Percentiles rank a stretch among this genome's conserved stretches.
These are phyloP conservation scores for Amphibalanus amphitrite DNA, from an alignment of 1,140 invertebrate species.

Conservation along the genomic window DNA sequence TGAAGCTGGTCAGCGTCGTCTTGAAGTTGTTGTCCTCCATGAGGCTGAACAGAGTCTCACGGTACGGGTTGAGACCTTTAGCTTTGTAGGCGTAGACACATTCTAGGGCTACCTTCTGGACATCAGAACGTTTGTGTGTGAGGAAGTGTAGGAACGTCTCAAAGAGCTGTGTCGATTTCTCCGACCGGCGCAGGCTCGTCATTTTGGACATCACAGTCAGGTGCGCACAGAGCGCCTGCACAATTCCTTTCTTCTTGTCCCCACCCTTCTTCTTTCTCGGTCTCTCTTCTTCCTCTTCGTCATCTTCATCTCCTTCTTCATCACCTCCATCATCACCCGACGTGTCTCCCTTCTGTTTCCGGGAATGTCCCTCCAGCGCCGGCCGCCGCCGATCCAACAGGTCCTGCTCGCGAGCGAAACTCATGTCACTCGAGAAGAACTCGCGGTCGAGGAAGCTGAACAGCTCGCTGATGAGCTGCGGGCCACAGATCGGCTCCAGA, in stretches of 20 bases:
- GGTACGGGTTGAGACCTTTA: constrained; percentile 27
- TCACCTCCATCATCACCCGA: background rate
- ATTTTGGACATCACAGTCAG: background rate
- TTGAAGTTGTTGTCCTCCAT: constrained; percentile 3
- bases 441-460: background rate
- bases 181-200: background rate
- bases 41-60: background rate
- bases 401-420: background rate
- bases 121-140: constrained; percentile 22
- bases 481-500: background rate
- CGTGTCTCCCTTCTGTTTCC: too few species aligned
- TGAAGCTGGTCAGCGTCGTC: background rate
- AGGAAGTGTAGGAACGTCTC: constrained; percentile 26
- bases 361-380: too few species aligned
- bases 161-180: constrained; percentile 17
- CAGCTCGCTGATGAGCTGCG: background rate
- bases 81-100: constrained; percentile 30
- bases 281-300: background rate
- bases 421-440: background rate
- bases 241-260: background rate
- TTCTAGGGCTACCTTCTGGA: constrained; percentile 31
- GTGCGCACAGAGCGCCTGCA: background rate
- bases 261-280: background rate
- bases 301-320: background rate
- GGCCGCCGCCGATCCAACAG: background rate